Evolutionary conservation across 2,113 vertebrate genomes (phyloP).

Genomic region (Clarias batrachus): DNA sequence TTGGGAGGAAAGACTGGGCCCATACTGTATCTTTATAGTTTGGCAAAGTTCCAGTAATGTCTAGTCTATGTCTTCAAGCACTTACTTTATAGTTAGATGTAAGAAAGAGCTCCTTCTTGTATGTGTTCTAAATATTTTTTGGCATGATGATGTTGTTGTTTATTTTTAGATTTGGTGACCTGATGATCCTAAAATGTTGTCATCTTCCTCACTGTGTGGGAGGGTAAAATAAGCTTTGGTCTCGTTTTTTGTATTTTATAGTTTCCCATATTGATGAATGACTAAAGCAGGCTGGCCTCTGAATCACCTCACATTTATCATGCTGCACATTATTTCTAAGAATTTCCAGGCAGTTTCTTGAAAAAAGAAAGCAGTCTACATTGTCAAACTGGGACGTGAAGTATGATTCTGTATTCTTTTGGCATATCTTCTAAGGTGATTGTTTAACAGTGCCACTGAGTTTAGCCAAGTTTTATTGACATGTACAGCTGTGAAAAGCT

Average conservation of each 20-base stretch:
- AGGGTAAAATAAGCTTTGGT: not conserved
- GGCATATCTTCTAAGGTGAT: conserved; percentile 16
- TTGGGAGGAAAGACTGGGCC: not conserved
- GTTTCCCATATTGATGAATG: not conserved
- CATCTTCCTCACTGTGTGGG: conserved; percentile 3
- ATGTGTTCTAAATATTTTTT: not conserved
- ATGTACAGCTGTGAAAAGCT: conserved; percentile 25
- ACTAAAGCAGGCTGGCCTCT: not conserved
- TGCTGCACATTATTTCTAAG: not conserved
- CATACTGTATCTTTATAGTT: not conserved
- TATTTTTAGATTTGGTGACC: not conserved
- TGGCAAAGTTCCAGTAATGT: not conserved
- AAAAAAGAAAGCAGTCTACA: not conserved
- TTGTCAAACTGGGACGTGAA: not conserved
- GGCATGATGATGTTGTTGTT: not conserved
- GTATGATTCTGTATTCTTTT: conserved; percentile 10
- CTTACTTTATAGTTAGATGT: not conserved
- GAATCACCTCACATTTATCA: not conserved
- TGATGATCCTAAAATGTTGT: not conserved
- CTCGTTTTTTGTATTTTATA: not conserved
- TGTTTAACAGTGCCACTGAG: not conserved
- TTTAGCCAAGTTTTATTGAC: conserved; percentile 29
- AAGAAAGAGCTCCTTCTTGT: not conserved
- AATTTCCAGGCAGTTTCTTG: not conserved
- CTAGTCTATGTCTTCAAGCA: not conserved